phyloP scores from a whole-genome alignment of 2,797 vertebrate genomes.

The Carapus acus region DNA sequence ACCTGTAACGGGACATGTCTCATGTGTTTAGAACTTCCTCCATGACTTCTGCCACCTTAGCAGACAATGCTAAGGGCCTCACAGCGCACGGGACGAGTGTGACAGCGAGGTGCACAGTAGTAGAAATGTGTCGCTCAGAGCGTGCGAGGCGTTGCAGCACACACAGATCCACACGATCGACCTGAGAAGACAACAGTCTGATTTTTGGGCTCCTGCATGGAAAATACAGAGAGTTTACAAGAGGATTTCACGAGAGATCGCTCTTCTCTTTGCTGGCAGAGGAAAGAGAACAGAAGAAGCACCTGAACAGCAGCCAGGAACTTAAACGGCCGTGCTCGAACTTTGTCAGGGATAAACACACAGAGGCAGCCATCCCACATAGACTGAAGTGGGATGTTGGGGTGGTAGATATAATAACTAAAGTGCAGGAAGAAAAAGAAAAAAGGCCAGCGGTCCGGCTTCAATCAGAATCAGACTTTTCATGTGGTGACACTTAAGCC shows the following conservation, averaged over 20 bases:
- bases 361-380: slow-evolving; percentile 14
- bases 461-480: slow-evolving; percentile 5
- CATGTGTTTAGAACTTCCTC: too few relatives aligned
- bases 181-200: too few relatives aligned
- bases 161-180: background rate
- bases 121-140: too few relatives aligned
- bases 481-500: background rate
- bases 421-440: slow-evolving; percentile 27
- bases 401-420: slow-evolving; percentile 25
- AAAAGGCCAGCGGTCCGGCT: slow-evolving; percentile 29
- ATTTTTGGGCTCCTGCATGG: slow-evolving; percentile 25
- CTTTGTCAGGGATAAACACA: slow-evolving; percentile 49
- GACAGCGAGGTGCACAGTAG: too few relatives aligned
- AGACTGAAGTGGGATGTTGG: slow-evolving; percentile 15
- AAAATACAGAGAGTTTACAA: slow-evolving; percentile 42
- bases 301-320: slow-evolving; percentile 42
- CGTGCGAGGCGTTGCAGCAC: slow-evolving; percentile 19
- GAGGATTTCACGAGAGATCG: slow-evolving; percentile 41
- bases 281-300: slow-evolving; percentile 47
- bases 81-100: too few relatives aligned
- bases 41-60: too few relatives aligned
- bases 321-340: slow-evolving; percentile 46
- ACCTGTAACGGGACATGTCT: too few relatives aligned
- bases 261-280: slow-evolving; percentile 22
- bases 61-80: too few relatives aligned